phyloP scores from a whole-genome alignment of 2,888 invertebrate genomes.

The Drosophila mimetica region DNA sequence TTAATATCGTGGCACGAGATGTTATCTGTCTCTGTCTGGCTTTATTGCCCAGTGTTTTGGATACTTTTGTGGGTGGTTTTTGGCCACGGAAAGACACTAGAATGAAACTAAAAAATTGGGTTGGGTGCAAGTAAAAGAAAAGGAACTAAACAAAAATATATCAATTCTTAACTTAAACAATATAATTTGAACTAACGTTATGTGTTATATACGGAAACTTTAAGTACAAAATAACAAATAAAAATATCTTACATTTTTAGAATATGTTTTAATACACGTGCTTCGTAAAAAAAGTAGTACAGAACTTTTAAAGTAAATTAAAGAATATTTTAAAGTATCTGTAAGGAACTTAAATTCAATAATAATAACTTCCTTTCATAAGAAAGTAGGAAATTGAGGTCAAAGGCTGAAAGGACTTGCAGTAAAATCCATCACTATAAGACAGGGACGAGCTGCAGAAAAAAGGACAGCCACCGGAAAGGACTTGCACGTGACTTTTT shows the following conservation, averaged over 20 bases:
- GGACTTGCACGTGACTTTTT: conserved; percentile 41
- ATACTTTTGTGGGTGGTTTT: conserved; percentile 14
- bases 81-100: not conserved
- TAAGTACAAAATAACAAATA: too few species aligned
- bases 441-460: conserved; percentile 1
- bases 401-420: conserved; percentile 4
- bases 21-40: conserved; percentile 16
- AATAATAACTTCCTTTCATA: not conserved
- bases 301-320: too few species aligned
- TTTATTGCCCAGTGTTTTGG: not conserved
- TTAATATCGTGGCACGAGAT: conserved; percentile 45
- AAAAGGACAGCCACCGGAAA: conserved; percentile 17
- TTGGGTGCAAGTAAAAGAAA: not conserved
- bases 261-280: too few species aligned
- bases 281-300: too few species aligned
- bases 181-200: too few species aligned
- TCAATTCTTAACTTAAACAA: too few species aligned
- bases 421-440: conserved; percentile 3
- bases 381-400: conserved; percentile 5
- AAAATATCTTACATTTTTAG: too few species aligned
- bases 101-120: not conserved
- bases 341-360: not conserved
- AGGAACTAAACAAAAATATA: not conserved
- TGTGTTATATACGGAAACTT: too few species aligned
- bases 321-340: too few species aligned